Conservation (phyloP, 2,888 invertebrate species). For the Pinctada fucata region DNA sequence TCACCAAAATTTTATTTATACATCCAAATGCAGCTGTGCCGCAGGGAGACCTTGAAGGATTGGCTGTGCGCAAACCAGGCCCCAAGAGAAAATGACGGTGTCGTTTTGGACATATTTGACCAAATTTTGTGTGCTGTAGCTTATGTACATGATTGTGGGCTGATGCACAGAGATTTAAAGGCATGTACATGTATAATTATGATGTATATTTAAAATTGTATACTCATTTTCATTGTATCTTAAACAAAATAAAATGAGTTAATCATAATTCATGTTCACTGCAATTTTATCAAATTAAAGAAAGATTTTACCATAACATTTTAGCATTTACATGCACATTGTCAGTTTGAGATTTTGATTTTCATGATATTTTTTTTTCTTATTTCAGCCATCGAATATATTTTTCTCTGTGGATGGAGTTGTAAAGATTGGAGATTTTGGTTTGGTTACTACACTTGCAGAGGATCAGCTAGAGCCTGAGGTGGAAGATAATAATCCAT, state of each 20-base stretch:
- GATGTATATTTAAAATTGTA: background rate
- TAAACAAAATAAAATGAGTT: no score
- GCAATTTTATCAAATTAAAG: no score
- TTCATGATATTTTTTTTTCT: constrained; percentile 2
- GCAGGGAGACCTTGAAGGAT: constrained; percentile 90
- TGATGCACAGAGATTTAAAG: constrained; percentile 97
- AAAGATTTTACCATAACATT: no score
- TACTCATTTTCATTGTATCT: no score
- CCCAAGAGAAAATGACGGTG: constrained; percentile 59
- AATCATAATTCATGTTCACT: no score
- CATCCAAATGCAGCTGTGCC: constrained; percentile 98
- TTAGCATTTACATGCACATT: no score
- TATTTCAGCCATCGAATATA: constrained; percentile 88
- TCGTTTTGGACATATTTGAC: constrained; percentile 73
- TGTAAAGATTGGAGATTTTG: constrained; percentile 98
- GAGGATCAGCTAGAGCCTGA: constrained; percentile 67
- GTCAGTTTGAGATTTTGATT: background rate
- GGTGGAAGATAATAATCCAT: constrained; percentile 36
- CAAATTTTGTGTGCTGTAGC: constrained; percentile 97
- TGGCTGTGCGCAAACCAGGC: constrained; percentile 83
- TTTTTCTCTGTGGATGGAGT: constrained; percentile 93
- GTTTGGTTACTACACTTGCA: constrained; percentile 93
- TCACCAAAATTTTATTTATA: constrained; percentile 85
- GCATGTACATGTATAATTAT: constrained; percentile 77
- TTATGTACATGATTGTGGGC: constrained; percentile 93